Base-by-base conservation (phyloP, 2,888 invertebrate species). In the Ennomos quercinarius region DNA sequence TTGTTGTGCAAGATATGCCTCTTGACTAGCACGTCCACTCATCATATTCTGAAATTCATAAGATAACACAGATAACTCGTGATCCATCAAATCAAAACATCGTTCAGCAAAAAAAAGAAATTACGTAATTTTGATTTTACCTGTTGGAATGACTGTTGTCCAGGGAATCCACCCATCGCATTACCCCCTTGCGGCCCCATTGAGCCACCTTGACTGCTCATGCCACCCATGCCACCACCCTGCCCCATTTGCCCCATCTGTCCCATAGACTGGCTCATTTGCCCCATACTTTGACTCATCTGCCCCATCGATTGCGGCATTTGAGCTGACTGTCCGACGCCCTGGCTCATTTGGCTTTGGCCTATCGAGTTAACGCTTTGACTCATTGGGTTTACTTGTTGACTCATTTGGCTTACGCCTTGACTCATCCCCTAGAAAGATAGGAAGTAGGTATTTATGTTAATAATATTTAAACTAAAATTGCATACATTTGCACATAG, bases 1-100 rank as follows among this genome's bases (percentile, higher is more conserved):
- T 71, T 94, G 93, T 65, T 94, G 94, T 36, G 93, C 93, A 74
- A 94, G 86, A 68, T 94, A 94, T 1, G 92, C 91, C 66, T 94
- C 94, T 70, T 94, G 94, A 51, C 86, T 93, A 13, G 93, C 81
- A 17, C 94, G 93, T 8, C 93, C 93, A 48, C 92, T 91, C 93
- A 94, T 94, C 93, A 95, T 94, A 68, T 94, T 94, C 86, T 94
- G 86, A 44, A 93, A 91, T 12, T 34, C 35, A 42, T 39, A 9
- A 17, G 42, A n/a, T 17, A 35, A 11, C 4, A 36, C 4, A 36
- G 13, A 10, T 27, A 27, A 27, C 27, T 27, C 6, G 27, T 6
- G 4, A 27, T 27, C 0, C 5, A 17, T 17, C 8, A 42, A 27
- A 5, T 27, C 1, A 27, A 27, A 27, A 27, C 2, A 27, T 27